These are phyloP conservation scores for Thryonomys swinderianus DNA, from an alignment of 2,113 vertebrate genomes.

Conservation along the genomic window DNA sequence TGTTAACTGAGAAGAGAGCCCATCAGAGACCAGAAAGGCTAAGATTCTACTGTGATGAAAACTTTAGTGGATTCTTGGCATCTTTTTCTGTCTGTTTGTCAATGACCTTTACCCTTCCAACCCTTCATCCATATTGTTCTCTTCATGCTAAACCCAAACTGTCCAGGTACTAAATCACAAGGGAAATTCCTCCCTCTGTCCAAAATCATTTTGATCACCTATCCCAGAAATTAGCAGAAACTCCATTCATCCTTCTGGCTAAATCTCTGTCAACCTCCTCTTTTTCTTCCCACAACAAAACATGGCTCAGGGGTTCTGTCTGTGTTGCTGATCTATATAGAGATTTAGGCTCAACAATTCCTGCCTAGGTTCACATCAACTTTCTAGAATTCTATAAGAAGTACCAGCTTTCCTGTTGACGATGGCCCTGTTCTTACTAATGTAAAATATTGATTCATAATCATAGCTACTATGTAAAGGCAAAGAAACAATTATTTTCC, in stretches of 20 bases:
- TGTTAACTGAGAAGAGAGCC: no score
- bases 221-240: not conserved
- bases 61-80: not conserved
- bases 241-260: not conserved
- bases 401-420: not conserved
- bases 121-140: not conserved
- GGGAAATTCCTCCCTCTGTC: not conserved
- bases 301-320: not conserved
- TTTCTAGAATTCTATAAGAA: not conserved
- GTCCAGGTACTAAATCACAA: not conserved
- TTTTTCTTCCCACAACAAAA: not conserved
- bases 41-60: not conserved
- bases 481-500: not conserved
- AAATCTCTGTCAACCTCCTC: not conserved
- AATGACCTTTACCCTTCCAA: not conserved
- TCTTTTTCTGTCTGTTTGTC: not conserved
- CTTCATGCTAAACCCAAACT: not conserved
- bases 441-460: not conserved
- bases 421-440: not conserved
- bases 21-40: not conserved
- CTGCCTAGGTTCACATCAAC: not conserved
- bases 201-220: not conserved
- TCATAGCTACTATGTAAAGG: not conserved
- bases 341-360: rapidly evolving
- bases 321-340: rapidly evolving